Evolutionary conservation across 2,888 invertebrate genomes (phyloP).

Genomic region (Eutolmus rufibarbis): DNA sequence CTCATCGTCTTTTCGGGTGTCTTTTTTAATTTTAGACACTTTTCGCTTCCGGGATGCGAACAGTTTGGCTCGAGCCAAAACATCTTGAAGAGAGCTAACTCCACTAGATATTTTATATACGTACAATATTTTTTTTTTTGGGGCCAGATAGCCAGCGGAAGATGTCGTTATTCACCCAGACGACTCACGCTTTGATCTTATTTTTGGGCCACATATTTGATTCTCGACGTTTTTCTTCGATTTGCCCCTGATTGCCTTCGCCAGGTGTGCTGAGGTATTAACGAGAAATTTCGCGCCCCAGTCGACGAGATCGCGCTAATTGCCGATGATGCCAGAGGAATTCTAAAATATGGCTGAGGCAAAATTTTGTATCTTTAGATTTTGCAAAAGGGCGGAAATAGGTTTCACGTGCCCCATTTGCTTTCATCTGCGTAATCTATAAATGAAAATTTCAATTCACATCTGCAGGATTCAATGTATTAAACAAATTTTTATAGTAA

Average conservation of each 20-base stretch:
- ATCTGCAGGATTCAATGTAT: not conserved
- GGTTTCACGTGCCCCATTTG: not conserved
- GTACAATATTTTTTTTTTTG: not conserved
- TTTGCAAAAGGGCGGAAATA: not conserved
- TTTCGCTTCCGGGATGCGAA: conserved; percentile 40
- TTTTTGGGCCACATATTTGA: conserved; percentile 5
- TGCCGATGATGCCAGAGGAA: not conserved
- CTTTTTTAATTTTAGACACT: conserved; percentile 14
- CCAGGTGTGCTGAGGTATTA: not conserved
- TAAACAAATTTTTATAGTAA: no score
- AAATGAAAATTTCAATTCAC: not conserved
- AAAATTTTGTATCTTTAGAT: not conserved
- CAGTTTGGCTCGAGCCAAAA: not conserved
- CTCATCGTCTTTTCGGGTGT: not conserved
- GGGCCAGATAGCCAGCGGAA: conserved; percentile 21
- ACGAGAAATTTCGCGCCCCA: not conserved
- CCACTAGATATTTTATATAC: not conserved
- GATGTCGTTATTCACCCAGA: conserved; percentile 18
- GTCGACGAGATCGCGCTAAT: not conserved
- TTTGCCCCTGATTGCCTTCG: not conserved
- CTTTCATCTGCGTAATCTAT: not conserved
- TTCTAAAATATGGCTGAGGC: not conserved
- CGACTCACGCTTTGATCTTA: conserved; percentile 23
- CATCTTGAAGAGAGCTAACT: not conserved
- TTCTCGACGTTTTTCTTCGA: not conserved